phyloP scores from a whole-genome alignment of 2,797 vertebrate genomes.

The Enteromius treurensis region DNA sequence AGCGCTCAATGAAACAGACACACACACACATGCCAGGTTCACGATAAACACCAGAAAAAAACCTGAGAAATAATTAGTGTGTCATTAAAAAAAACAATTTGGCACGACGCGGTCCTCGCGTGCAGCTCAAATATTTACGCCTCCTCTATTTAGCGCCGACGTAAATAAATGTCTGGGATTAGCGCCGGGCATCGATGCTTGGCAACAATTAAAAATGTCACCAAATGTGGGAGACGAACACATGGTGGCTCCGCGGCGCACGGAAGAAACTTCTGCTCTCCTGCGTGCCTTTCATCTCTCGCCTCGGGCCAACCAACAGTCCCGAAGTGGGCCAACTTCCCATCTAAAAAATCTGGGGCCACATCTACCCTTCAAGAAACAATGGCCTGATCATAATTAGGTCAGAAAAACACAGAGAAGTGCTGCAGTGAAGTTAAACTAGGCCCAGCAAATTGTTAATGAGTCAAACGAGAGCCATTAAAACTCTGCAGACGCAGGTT shows the following conservation, averaged over 20 bases:
- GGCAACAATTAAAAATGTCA: slow-evolving; percentile 59
- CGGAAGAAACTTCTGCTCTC: slow-evolving; percentile 49
- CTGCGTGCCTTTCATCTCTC: slow-evolving; percentile 12
- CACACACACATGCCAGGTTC: slow-evolving; percentile 35
- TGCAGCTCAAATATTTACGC: slow-evolving; percentile 62
- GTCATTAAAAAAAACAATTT: slow-evolving; percentile 61
- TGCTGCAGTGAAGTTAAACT: slow-evolving; percentile 63
- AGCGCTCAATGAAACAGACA: slow-evolving; percentile 50
- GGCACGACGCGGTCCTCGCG: slow-evolving; percentile 54
- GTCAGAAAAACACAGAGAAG: slow-evolving; percentile 66
- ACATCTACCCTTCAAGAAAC: slow-evolving; percentile 55
- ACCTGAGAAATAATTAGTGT: slow-evolving; percentile 61
- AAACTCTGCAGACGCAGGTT: slow-evolving; percentile 71
- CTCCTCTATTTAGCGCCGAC: slow-evolving; percentile 53
- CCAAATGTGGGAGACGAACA: slow-evolving; percentile 34
- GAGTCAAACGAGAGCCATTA: slow-evolving; percentile 77
- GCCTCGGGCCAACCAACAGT: slow-evolving; percentile 17
- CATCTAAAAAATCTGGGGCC: slow-evolving; percentile 28
- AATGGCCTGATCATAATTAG: slow-evolving; percentile 56
- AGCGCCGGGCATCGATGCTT: slow-evolving; percentile 56
- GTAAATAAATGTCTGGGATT: slow-evolving; percentile 64
- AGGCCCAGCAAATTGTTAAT: slow-evolving; percentile 74
- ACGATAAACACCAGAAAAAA: slow-evolving; percentile 52
- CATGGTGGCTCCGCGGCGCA: slow-evolving; percentile 2
- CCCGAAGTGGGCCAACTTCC: slow-evolving; percentile 50